phyloP scores from a whole-genome alignment of 2,113 vertebrate species.

The Antechinus stuartii region DNA sequence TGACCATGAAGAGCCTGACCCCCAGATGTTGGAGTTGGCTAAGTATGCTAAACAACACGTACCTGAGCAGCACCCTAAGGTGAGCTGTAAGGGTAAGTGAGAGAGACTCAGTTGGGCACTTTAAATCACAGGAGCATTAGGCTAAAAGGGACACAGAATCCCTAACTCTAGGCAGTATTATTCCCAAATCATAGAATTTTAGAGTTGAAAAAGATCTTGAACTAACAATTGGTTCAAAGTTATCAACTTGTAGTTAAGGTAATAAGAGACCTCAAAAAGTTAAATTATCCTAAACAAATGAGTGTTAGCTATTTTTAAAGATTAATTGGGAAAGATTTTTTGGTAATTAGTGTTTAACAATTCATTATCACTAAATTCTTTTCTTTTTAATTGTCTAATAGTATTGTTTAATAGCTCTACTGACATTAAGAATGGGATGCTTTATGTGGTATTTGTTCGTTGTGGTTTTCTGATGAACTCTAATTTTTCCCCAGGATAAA shows the following conservation, averaged over 20 bases:
- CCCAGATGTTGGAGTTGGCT: slow-evolving; percentile 97
- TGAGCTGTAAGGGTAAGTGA: slow-evolving; percentile 28
- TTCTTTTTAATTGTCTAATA: neutral
- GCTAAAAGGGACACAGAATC: neutral
- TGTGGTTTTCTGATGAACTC: neutral
- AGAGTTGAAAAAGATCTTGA: neutral
- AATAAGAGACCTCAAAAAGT: neutral
- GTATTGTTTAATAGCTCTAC: neutral
- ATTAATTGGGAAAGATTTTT: neutral
- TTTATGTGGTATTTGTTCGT: neutral
- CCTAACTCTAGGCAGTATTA: neutral
- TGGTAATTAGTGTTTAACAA: neutral
- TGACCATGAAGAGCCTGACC: slow-evolving; percentile 93
- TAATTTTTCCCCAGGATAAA: slow-evolving; percentile 87
- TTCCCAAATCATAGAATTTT: neutral
- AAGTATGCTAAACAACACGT: slow-evolving; percentile 98
- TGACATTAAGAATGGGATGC: neutral
- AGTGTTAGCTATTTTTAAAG: neutral
- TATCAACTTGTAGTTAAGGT: neutral
- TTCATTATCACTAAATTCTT: neutral
- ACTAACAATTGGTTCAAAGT: neutral
- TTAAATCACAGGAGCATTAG: rapidly evolving
- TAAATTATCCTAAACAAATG: neutral
- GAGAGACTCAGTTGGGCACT: rapidly evolving
- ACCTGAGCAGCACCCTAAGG: slow-evolving; percentile 97